phyloP scores from a whole-genome alignment of 2,113 vertebrate genomes.

The Pycnonotus jocosus region DNA sequence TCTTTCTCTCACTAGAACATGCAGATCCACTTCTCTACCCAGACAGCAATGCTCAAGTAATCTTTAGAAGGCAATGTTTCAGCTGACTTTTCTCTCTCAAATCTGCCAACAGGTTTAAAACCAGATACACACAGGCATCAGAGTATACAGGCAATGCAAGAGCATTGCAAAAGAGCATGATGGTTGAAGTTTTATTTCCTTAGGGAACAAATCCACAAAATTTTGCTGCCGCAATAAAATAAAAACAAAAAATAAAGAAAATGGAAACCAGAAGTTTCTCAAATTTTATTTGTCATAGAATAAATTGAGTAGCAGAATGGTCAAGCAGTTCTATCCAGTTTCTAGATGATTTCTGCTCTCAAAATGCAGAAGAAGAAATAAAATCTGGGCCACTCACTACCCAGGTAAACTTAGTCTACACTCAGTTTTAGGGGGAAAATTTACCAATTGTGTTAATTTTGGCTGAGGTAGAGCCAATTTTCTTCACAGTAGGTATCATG shows the following conservation, averaged over 20 bases:
- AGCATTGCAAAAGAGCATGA: neutral
- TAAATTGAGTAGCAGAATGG: neutral
- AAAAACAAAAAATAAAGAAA: neutral
- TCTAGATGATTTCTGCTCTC: neutral
- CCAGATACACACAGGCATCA: neutral
- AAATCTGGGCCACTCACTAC: neutral
- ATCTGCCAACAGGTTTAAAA: neutral
- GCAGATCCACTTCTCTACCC: neutral
- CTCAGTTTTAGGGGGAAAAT: neutral
- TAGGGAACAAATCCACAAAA: neutral
- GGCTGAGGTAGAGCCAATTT: neutral
- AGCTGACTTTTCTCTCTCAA: neutral
- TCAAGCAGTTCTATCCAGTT: neutral
- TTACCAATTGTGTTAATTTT: neutral
- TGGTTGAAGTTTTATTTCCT: neutral
- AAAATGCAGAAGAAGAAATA: neutral
- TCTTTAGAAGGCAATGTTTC: neutral
- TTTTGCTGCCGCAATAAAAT: neutral
- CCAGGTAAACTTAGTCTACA: neutral
- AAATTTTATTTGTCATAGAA: neutral
- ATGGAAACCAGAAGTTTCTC: neutral
- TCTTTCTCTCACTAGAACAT: neutral
- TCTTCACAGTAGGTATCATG: neutral
- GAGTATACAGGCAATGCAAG: neutral
- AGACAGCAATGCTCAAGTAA: neutral